These are phyloP conservation scores for Mobula hypostoma DNA, from an alignment of 2,113 vertebrate species.

Conservation along the genomic window DNA sequence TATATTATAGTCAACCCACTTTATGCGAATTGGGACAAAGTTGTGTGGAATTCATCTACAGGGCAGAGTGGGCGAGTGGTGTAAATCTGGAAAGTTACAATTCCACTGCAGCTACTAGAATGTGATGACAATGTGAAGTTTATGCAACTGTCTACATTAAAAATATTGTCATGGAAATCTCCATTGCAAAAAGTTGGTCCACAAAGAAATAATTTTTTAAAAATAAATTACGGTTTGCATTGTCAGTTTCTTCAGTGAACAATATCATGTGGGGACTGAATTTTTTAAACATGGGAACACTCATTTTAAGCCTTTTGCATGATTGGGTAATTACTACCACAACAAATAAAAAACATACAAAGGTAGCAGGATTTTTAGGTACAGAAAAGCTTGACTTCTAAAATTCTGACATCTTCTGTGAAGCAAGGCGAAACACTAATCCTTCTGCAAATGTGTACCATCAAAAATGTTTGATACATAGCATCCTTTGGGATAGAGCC, in stretches of 20 bases:
- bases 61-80: neutral
- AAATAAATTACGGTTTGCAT: neutral
- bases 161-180: neutral
- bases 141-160: neutral
- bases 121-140: neutral
- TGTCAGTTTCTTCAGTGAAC: neutral
- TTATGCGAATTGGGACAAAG: neutral
- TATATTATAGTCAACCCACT: neutral
- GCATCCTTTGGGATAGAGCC: neutral
- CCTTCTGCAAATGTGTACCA: neutral
- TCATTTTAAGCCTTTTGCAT: neutral
- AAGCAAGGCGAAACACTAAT: neutral
- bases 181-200: neutral
- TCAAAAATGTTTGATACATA: neutral
- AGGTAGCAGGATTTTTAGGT: neutral
- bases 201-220: neutral
- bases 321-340: neutral
- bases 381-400: neutral
- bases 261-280: neutral
- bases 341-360: neutral
- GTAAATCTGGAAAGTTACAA: neutral
- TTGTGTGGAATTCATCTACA: neutral
- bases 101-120: neutral
- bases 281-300: neutral
- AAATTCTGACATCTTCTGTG: neutral